Evolutionary conservation across 2,797 vertebrate genomes (phyloP), one percentile per base, ranked within the genome.

Genomic region (Salmo trutta): DNA sequence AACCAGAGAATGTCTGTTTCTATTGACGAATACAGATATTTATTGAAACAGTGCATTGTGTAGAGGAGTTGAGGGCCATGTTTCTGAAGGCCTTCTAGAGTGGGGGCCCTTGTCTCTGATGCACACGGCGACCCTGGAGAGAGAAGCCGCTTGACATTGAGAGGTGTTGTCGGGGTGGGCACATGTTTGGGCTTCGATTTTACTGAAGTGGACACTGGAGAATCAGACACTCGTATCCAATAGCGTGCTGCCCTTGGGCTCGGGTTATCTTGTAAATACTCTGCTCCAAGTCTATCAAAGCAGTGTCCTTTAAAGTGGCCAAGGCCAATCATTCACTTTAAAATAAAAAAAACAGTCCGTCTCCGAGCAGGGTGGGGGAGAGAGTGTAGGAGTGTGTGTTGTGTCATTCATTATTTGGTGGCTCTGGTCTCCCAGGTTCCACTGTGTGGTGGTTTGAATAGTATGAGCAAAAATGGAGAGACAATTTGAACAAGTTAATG

Each of bases 221-320:
- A 81, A 82, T 85, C 56, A 65, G 86, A 85, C 79, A 75, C 53
- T 1, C 27, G 33, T 74, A 70, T 80, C 52, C 72, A 66, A 74
- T 74, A 29, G 54, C 83, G 80, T 6, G n/a, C 36, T 70, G 91
- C 91, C 89, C 90, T 89, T 92, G 90, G 86, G 88, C 90, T 84
- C 76, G 82, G 88, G 92, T 92, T 91, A 91, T 93, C 92, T 93
- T 91, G 88, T 93, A 93, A 93, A 92, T 92, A 91, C 89, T 88
- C 79, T 1, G 85, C 88, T 92, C 85, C 87, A 90, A 90, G 90
- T 93, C 91, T 89, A 90, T 94, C 92, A 94, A 93, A 89, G 90
- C 78, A 64, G 85, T 85, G 89, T 90, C 88, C 88, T 91, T 92
- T 92, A 90, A 88, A 87, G 86, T 14, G 71, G 81, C 89, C 87